Evolutionary conservation across 2,113 vertebrate species (phyloP), one percentile per base, ranked within the genome.

Genomic region (Riparia riparia): DNA sequence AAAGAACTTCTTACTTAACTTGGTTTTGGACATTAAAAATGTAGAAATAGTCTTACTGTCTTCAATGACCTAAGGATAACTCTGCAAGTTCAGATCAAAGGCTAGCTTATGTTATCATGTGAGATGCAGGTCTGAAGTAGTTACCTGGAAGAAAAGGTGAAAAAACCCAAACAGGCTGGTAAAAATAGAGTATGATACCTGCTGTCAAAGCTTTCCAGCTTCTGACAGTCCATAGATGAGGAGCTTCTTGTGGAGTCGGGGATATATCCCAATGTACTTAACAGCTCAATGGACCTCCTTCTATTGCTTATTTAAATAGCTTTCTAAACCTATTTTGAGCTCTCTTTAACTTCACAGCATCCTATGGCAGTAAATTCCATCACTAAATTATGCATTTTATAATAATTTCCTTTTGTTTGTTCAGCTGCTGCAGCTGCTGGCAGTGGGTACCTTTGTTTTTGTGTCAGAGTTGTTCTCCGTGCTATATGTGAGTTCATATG

Each of bases 401-500:
- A 49, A 22, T 76, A 88, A 39, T 78, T 88, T 94, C 19, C 53
- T 88, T 51, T 61, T 76, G 70, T 82, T 95, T 93, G 37, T 76
- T 82, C 66, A 85, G 81, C 69, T 93, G 81, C 58, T 81, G 32
- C 80, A 81, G 73, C 49, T 85, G 61, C 25, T 76, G 73, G 17
- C 50, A 61, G 9, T 16, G 69, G 6, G 3, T 74, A 20, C 47
- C 37, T 90, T 71, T 49, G 34, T 60, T 64, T 57, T 56, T 80
- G 4, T 3, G 2, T 92, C 65, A 37, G 4, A 21, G 32, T 8
- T 76, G 12, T 72, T 88, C 25, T 89, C n/a, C 2, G 0, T 20
- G 21, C 12, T 65, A 0, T 61, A 6, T 0, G 0, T 53, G 63
- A 42, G 49, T 64, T 76, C 6, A 6, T 56, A 2, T 0, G 5